These are phyloP conservation scores for Anguilla anguilla DNA, from an alignment of 2,797 vertebrate genomes.

Conservation along the genomic window DNA sequence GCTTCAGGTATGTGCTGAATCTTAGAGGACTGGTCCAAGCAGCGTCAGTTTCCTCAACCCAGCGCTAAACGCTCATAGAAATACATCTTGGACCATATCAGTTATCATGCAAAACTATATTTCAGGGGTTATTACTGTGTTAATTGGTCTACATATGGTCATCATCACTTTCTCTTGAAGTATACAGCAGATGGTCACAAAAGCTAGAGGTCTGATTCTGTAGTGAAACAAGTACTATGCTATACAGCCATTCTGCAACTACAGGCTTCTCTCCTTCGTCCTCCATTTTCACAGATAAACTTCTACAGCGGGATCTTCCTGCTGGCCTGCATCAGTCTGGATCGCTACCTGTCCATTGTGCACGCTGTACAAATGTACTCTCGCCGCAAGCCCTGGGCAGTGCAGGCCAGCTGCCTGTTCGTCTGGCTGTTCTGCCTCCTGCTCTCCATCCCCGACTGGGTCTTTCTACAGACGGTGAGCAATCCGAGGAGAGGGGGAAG, in stretches of 20 bases:
- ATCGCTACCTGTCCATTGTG: conserved; percentile 90
- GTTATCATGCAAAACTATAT: not conserved
- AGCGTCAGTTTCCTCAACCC: not conserved
- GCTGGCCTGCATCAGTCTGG: conserved; percentile 87
- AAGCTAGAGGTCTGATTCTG: not conserved
- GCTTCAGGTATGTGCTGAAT: not conserved
- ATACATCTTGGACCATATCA: not conserved
- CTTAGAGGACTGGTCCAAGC: not conserved
- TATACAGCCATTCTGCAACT: not conserved
- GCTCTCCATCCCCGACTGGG: conserved; percentile 81
- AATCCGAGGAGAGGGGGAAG: conserved; percentile 52
- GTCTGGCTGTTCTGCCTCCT: conserved; percentile 83
- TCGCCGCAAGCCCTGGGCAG: conserved; percentile 72
- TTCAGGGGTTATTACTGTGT: not conserved
- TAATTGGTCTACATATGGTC: too few relatives aligned
- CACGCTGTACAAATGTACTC: conserved; percentile 88
- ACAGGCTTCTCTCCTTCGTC: not conserved
- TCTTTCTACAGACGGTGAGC: conserved; percentile 63
- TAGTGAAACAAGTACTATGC: not conserved
- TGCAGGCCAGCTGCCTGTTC: conserved; percentile 76
- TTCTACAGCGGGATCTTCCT: conserved; percentile 94
- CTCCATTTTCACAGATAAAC: conserved; percentile 72
- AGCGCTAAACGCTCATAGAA: not conserved
- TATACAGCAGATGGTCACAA: not conserved
- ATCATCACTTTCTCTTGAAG: not conserved